Evolutionary conservation across 2,797 vertebrate genomes (phyloP).

Genomic region (Rhadinocentrus ornatus): DNA sequence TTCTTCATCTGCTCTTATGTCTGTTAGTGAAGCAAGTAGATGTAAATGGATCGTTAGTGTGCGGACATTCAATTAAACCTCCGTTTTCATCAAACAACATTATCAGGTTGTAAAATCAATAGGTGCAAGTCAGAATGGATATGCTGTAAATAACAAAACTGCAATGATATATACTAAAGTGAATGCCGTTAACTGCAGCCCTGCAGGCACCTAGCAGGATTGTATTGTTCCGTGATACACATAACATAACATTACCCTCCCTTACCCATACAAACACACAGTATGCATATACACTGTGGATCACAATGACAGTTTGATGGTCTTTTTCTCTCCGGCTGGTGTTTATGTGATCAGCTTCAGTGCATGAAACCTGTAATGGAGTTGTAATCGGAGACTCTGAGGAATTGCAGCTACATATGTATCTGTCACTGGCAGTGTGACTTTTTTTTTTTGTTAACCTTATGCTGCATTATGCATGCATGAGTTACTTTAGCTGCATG

Average conservation of each 20-base stretch:
- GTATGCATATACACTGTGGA: conserved; percentile 43
- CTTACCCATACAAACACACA: conserved; percentile 16
- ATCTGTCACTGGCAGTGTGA: conserved; percentile 24
- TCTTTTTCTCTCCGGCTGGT: background rate
- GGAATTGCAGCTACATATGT: conserved; percentile 48
- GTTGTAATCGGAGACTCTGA: conserved; percentile 41
- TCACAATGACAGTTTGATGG: conserved; percentile 57
- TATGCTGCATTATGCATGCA: background rate
- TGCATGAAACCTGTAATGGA: conserved; percentile 38
- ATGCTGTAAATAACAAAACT: conserved; percentile 36
- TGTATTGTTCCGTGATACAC: conserved; percentile 42
- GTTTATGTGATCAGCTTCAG: conserved; percentile 47
- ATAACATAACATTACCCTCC: background rate
- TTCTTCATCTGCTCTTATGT: conserved; percentile 14
- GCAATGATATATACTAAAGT: conserved; percentile 44
- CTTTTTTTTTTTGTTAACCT: background rate
- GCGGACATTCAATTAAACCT: conserved; percentile 47
- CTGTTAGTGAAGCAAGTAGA: conserved; percentile 8
- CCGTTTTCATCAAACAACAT: conserved; percentile 49
- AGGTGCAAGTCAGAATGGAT: conserved; percentile 40
- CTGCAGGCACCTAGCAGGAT: background rate
- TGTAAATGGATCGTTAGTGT: conserved; percentile 22
- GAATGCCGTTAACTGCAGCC: background rate
- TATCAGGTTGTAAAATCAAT: conserved; percentile 66
- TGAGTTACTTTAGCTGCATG: conserved; percentile 6